Conservation (phyloP, 2,797 vertebrate genomes). For the Gymnothorax javanicus region DNA sequence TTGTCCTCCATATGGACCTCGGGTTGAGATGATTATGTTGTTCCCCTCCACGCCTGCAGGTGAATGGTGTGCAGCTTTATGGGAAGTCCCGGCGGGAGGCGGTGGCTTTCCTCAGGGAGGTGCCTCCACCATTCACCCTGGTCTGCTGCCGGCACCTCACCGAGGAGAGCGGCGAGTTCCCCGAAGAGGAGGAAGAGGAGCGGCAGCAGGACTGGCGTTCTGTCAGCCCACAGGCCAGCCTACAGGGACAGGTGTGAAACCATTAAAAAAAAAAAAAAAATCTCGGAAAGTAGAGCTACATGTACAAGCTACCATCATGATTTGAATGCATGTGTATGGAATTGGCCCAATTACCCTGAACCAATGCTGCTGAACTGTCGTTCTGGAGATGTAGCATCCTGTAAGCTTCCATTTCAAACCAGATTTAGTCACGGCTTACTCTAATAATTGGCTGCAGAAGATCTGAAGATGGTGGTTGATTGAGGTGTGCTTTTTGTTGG, state of each 20-base stretch:
- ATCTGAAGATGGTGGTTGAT: no score
- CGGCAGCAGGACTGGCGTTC: conserved; percentile 37
- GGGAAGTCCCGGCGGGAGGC: conserved; percentile 89
- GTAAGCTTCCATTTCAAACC: no score
- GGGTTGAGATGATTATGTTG: no score
- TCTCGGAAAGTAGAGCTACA: neutral
- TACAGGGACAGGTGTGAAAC: conserved; percentile 63
- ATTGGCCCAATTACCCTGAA: no score
- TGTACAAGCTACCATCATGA: neutral
- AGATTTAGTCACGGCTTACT: no score
- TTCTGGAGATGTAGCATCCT: no score
- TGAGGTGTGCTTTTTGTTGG: no score
- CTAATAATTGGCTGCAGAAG: no score
- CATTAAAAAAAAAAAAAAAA: no score
- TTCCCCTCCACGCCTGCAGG: conserved; percentile 64
- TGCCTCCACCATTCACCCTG: conserved; percentile 89
- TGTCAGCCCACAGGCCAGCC: conserved; percentile 27
- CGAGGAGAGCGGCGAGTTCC: conserved; percentile 72
- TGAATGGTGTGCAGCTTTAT: conserved; percentile 86
- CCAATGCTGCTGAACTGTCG: no score
- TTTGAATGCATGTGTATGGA: no score
- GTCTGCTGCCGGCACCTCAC: conserved; percentile 86
- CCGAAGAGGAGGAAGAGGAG: conserved; percentile 70
- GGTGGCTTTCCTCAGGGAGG: conserved; percentile 88
- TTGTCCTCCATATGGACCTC: no score